These are phyloP conservation scores for Hydractinia echinata DNA, from an alignment of 30 jellyfish, hydroid and myxozoan species.

Conservation along the genomic window DNA sequence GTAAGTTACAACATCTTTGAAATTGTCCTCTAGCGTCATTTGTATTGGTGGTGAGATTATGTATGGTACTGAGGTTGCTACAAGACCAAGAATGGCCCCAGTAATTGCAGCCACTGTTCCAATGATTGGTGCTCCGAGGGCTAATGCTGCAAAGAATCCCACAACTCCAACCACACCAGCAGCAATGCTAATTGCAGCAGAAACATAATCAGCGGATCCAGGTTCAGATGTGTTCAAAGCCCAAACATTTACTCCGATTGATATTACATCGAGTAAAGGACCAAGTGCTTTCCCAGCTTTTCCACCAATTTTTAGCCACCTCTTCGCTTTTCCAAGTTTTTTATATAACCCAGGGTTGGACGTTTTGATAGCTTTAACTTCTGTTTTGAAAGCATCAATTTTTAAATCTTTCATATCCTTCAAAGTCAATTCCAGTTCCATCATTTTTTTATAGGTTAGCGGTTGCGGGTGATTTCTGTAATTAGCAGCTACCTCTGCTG, in stretches of 20 bases:
- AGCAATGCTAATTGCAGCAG: conserved; percentile 26
- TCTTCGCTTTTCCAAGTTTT: conserved; percentile 9
- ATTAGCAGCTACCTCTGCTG: too few relatives aligned
- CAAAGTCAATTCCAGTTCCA: too few relatives aligned
- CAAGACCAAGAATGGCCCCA: conserved; percentile 27
- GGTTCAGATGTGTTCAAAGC: neutral
- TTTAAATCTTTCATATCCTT: too few relatives aligned
- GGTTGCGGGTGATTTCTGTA: too few relatives aligned
- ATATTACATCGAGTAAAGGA: conserved; percentile 20
- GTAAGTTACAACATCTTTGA: too few relatives aligned
- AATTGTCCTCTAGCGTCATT: too few relatives aligned
- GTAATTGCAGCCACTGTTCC: conserved; percentile 22
- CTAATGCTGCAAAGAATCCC: conserved; percentile 12
- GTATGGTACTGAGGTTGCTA: conserved; percentile 20
- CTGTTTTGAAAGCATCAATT: too few relatives aligned
- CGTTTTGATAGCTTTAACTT: neutral
- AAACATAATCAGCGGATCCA: neutral
- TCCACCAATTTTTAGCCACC: conserved; percentile 13
- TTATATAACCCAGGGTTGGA: neutral
- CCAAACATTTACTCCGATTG: conserved; percentile 27
- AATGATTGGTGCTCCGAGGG: neutral
- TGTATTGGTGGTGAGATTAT: too few relatives aligned
- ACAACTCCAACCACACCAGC: conserved; percentile 21
- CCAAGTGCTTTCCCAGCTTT: conserved; percentile 18
- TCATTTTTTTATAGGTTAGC: too few relatives aligned